Conservation (phyloP, 2,113 vertebrate genomes). For the Petrocephalus zakoni region DNA sequence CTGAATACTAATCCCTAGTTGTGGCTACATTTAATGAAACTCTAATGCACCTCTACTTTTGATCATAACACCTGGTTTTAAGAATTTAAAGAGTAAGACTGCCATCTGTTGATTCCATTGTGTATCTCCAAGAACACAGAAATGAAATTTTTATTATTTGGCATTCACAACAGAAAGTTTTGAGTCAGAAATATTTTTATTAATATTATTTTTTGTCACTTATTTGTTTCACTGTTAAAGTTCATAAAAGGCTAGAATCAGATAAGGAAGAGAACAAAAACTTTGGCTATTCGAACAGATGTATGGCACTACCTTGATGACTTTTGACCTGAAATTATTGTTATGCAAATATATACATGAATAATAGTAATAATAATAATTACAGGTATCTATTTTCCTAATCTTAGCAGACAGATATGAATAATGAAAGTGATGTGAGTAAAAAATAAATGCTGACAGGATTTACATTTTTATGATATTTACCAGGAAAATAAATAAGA, state of each 20-base stretch:
- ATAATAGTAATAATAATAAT: neutral
- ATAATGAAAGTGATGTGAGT: too few relatives aligned
- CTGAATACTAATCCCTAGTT: neutral
- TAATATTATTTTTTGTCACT: too few relatives aligned
- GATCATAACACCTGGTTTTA: neutral
- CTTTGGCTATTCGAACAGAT: neutral
- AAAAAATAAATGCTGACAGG: neutral
- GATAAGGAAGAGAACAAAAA: neutral
- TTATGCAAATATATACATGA: neutral
- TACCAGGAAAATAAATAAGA: too few relatives aligned
- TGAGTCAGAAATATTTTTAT: too few relatives aligned
- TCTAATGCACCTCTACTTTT: neutral
- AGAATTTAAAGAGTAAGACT: conserved; percentile 16
- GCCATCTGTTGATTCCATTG: conserved; percentile 23
- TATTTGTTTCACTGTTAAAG: neutral
- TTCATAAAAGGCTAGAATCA: neutral
- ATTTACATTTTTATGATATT: too few relatives aligned
- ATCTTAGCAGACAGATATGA: neutral
- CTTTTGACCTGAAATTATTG: neutral
- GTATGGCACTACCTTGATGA: neutral
- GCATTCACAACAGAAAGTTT: neutral
- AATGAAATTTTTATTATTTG: neutral
- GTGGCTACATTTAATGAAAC: conserved; percentile 18
- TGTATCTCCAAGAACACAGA: neutral
- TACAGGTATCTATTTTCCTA: neutral